Percentiles rank a stretch among this genome's conserved stretches.
phyloP scores from a whole-genome alignment of 2,888 invertebrate species.

The Lasioglossum calceatum region DNA sequence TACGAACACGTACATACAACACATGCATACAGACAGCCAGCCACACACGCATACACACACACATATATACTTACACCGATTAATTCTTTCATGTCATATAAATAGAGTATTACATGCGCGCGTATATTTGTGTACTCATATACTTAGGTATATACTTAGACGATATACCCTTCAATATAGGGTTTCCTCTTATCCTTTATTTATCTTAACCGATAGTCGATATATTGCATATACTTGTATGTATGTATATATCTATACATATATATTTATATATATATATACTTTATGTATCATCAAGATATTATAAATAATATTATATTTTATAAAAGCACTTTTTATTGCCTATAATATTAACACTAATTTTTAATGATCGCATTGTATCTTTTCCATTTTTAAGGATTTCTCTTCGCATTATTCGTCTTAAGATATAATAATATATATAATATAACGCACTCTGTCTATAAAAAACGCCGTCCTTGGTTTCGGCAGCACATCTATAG shows the following conservation, averaged over 20 bases:
- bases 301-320: constrained; percentile 83
- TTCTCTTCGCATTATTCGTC: neutral
- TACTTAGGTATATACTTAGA: constrained; percentile 20
- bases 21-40: neutral
- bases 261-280: neutral
- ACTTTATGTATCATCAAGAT: constrained; percentile 76
- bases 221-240: constrained; percentile 2
- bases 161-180: constrained; percentile 28
- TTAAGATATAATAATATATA: neutral
- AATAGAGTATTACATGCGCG: constrained; percentile 37
- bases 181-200: neutral
- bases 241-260: neutral
- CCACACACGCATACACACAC: neutral
- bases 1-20: constrained; percentile 28
- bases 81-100: constrained; percentile 20
- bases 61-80: constrained; percentile 1
- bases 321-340: constrained; percentile 84
- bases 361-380: constrained; percentile 35
- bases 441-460: neutral
- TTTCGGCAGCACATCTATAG: constrained; percentile 4
- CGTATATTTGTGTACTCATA: constrained; percentile 36
- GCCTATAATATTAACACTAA: constrained; percentile 82
- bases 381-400: constrained; percentile 17
- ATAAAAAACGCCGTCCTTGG: constrained; percentile 3
- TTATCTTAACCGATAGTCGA: neutral